A percentile compares a stretch with the other conserved stretches of the same genome.
Evolutionary conservation across 2,888 invertebrate species (phyloP).

Genomic region (Neoscelio sp.): DNA sequence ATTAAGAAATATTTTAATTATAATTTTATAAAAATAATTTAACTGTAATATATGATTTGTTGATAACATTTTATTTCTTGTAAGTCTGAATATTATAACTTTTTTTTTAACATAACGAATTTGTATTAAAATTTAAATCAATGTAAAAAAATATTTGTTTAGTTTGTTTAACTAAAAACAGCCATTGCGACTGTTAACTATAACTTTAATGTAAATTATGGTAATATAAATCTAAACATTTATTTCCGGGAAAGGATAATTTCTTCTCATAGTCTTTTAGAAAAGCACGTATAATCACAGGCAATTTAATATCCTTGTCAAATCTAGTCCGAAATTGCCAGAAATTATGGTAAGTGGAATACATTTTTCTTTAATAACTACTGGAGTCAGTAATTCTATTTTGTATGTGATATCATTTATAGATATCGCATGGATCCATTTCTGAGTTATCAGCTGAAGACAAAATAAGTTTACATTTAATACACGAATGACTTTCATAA

Average conservation of each 20-base stretch:
- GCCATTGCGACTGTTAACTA: too few species aligned
- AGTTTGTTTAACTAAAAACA: too few species aligned
- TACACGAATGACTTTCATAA: too few species aligned
- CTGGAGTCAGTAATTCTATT: slow-evolving; percentile 21
- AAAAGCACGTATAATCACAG: slow-evolving; percentile 25
- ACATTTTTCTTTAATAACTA: slow-evolving; percentile 39
- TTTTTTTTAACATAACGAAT: too few species aligned
- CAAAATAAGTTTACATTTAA: too few species aligned
- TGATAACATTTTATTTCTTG: too few species aligned
- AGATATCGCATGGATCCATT: not conserved
- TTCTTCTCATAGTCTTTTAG: not conserved
- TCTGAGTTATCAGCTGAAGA: not conserved
- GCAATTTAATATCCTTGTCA: slow-evolving; percentile 28
- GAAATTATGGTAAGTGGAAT: slow-evolving; percentile 27
- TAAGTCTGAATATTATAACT: too few species aligned
- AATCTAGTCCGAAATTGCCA: slow-evolving; percentile 22
- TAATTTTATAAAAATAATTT: too few species aligned
- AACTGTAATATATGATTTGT: too few species aligned
- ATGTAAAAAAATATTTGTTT: too few species aligned
- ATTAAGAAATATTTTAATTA: too few species aligned
- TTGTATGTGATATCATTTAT: slow-evolving; percentile 14
- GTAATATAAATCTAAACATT: slow-evolving; percentile 9
- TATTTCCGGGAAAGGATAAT: not conserved
- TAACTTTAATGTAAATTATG: slow-evolving; percentile 16
- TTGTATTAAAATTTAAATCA: too few species aligned